A percentile compares a stretch with the other conserved stretches of the same genome.
Conservation (phyloP, 2,797 vertebrate species). For the Brachyrhaphis roseni region DNA sequence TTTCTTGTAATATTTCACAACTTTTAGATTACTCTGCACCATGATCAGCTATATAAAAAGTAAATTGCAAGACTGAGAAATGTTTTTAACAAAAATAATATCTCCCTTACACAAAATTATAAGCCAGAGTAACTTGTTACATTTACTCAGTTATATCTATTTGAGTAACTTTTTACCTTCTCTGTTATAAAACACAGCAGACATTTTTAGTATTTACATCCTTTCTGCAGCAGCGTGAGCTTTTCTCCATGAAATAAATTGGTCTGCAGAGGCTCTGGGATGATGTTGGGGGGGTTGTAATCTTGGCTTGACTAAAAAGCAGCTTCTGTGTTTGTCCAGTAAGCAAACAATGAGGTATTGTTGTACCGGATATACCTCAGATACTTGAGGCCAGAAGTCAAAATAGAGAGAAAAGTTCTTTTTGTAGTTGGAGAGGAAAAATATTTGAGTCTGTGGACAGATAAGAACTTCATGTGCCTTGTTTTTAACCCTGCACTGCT, state of each 20-base stretch:
- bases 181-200: neutral
- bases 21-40: neutral
- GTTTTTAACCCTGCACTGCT: conserved; percentile 22
- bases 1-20: neutral
- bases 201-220: neutral
- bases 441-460: conserved; percentile 34
- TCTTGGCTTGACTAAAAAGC: conserved; percentile 52
- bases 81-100: neutral
- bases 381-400: conserved; percentile 55
- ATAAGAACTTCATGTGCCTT: conserved; percentile 41
- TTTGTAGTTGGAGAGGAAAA: conserved; percentile 38
- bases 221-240: conserved; percentile 14
- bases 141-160: no score
- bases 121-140: no score
- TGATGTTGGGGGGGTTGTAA: conserved; percentile 8
- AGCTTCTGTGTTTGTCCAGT: conserved; percentile 53
- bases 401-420: conserved; percentile 38
- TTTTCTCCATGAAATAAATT: conserved; percentile 27
- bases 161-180: neutral
- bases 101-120: no score
- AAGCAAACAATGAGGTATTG: conserved; percentile 72
- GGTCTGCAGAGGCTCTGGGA: conserved; percentile 23
- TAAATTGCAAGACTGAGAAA: neutral
- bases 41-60: neutral
- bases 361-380: conserved; percentile 66